Conservation (phyloP, 2,888 invertebrate species). For the Mayetiola destructor region DNA sequence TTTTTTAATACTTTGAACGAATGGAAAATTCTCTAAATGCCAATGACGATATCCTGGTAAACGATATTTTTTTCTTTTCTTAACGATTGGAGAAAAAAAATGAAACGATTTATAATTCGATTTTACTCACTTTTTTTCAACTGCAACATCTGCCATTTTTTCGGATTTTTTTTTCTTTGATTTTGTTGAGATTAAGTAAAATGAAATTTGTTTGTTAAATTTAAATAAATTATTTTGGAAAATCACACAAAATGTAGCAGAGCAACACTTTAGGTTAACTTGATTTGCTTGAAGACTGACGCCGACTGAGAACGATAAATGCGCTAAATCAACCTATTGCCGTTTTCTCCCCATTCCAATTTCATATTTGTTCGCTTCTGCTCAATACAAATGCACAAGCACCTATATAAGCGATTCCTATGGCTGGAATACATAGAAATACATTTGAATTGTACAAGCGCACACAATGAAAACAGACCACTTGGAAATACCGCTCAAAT, state of each 20-base stretch:
- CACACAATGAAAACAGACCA: no score
- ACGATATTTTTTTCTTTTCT: neutral
- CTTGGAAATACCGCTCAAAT: no score
- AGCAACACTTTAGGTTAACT: constrained; percentile 8
- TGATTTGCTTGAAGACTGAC: constrained; percentile 11
- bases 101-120: neutral
- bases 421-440: no score
- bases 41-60: no score
- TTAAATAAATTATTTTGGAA: constrained; percentile 2
- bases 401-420: no score
- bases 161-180: constrained; percentile 20
- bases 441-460: no score
- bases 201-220: neutral
- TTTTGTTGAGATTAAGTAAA: constrained; percentile 14
- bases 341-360: constrained; percentile 11
- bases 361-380: no score
- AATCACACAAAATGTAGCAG: constrained; percentile 1
- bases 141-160: constrained; percentile 33
- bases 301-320: constrained; percentile 9
- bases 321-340: neutral
- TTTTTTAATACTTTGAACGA: no score
- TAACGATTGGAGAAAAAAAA: neutral
- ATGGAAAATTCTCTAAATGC: no score
- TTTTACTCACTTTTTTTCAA: constrained; percentile 35
- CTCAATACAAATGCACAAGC: no score